Conservation (phyloP, 1,140 invertebrate species). For the Bilobella aurantiaca region DNA sequence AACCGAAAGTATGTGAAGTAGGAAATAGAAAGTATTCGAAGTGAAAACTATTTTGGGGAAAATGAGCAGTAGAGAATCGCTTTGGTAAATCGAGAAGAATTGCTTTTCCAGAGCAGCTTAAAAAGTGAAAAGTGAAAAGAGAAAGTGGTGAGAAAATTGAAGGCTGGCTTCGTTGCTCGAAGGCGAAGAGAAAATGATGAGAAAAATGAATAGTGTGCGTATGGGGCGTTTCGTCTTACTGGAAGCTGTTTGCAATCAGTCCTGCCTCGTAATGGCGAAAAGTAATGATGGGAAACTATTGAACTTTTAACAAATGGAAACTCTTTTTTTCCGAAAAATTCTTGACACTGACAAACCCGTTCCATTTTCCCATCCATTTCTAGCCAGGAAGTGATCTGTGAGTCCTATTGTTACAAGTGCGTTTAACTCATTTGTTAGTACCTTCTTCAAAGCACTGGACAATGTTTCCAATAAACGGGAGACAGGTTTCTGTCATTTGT, state of each 20-base stretch:
- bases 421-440: slow-evolving; percentile 36
- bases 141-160: background rate
- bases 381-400: background rate
- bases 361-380: background rate
- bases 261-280: background rate
- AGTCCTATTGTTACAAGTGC: background rate
- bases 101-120: background rate
- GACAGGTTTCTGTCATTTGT: slow-evolving; percentile 51
- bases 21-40: too few relatives aligned
- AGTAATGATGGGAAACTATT: slow-evolving; percentile 4
- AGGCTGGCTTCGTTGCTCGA: too few relatives aligned
- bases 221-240: background rate
- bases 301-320: slow-evolving; percentile 5
- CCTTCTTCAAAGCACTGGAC: slow-evolving; percentile 75
- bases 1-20: too few relatives aligned
- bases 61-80: too few relatives aligned
- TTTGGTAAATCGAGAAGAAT: too few relatives aligned
- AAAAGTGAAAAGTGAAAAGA: slow-evolving; percentile 6
- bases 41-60: too few relatives aligned
- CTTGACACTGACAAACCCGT: background rate
- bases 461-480: slow-evolving; percentile 69
- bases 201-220: background rate
- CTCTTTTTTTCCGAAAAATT: background rate
- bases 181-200: background rate
- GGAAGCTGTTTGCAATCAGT: too few relatives aligned